phyloP scores from a whole-genome alignment of 2,888 invertebrate genomes.

The Apamea sordens region DNA sequence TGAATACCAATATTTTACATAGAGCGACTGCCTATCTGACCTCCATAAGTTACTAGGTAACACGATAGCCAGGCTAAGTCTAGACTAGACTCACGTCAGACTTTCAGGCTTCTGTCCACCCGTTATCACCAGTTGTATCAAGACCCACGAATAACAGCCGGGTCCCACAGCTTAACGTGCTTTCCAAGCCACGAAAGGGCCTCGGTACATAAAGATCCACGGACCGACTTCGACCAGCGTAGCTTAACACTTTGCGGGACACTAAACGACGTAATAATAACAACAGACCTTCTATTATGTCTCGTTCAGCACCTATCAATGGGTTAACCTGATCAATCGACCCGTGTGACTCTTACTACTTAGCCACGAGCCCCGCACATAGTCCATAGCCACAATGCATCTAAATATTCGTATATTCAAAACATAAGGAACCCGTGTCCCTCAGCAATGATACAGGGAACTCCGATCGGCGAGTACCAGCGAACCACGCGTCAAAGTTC shows the following conservation, averaged over 20 bases:
- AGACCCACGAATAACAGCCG: neutral
- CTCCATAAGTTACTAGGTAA: neutral
- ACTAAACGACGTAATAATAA: too few relatives aligned
- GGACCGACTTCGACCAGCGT: neutral
- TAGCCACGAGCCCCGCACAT: neutral
- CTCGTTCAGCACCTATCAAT: too few relatives aligned
- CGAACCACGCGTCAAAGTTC: constrained; percentile 67
- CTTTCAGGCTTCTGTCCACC: neutral
- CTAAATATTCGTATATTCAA: neutral
- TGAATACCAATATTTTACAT: neutral
- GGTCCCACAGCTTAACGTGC: too few relatives aligned
- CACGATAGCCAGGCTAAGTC: neutral
- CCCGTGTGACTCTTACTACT: neutral
- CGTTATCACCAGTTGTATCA: neutral
- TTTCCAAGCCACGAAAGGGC: neutral
- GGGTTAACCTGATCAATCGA: neutral
- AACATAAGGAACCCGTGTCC: constrained; percentile 33
- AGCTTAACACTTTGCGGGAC: too few relatives aligned
- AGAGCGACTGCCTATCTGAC: neutral
- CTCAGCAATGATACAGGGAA: constrained; percentile 6
- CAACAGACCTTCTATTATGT: too few relatives aligned
- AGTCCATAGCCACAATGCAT: neutral
- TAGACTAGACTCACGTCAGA: neutral
- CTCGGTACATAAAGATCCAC: neutral
- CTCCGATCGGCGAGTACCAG: constrained; percentile 48